Evolutionary conservation across 2,888 invertebrate genomes (phyloP), one percentile per base, ranked within the genome.

Genomic region (Dynastes grantii): DNA sequence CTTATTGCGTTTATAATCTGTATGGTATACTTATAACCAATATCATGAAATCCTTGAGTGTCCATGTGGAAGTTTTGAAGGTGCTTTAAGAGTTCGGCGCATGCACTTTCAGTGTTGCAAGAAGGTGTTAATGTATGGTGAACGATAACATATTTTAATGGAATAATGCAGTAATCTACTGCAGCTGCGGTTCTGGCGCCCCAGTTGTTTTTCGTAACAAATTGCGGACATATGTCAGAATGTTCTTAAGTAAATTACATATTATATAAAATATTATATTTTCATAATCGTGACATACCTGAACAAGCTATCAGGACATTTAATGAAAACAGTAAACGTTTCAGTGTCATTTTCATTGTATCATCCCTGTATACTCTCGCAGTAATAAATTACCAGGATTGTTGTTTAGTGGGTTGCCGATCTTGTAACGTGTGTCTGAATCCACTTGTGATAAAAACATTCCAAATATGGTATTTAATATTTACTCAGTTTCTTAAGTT

Each of bases 131-230:
- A 92, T 0, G 92, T 92, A 81, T 93, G 92, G 82, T 92, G 92
- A 63, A 93, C 88, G 0, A 93, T 83, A 0, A 90, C 92, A 78
- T 91, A 88, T 2, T 88, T 85, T 22, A 92, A 86, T 0, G 93
- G 92, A 77, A 89, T 83, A 45, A 89, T 85, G n/a, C 87, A 82
- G 81, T 93, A 94, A 77, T 91, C 89, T 3, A 93, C 87, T 5
- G 88, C 87, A 2, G 83, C 83, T 0, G 92, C 87, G 0, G 85
- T 85, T 68, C 89, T 85, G 0, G 90, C 93, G n/a, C 90, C 92
- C 95, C 95, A 95, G 73, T 91, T 88, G 0, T 87, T 86, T 83
- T 91, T 91, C 1, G 89, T 86, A 16, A 93, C 89, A 9, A 93
- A 90, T 27, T 87, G 87, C 8, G 92, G 91, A 83, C 92, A 92